Percentiles rank a stretch among this genome's conserved stretches.
Evolutionary conservation across 2,113 vertebrate genomes (phyloP).

Genomic region (Leucopsar rothschildi): DNA sequence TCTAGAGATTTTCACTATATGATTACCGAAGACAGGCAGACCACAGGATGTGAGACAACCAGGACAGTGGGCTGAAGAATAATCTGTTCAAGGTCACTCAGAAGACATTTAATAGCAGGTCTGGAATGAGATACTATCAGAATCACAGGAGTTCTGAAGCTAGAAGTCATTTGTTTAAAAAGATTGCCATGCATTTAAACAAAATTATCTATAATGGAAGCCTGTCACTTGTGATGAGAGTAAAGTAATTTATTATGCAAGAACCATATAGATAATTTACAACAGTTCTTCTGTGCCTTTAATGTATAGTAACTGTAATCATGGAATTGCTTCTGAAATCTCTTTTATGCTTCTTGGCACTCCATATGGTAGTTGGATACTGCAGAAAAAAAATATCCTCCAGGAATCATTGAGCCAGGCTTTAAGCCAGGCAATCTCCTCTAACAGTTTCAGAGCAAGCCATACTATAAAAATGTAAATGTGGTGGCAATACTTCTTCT

Average conservation of each 20-base stretch:
- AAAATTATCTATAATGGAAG: conserved; percentile 44
- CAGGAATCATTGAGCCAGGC: conserved; percentile 60
- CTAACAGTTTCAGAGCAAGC: conserved; percentile 63
- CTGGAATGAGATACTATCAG: background rate
- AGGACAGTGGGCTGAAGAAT: background rate
- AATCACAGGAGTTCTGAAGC: conserved; percentile 33
- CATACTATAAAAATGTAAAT: conserved; percentile 72
- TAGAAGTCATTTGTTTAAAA: conserved; percentile 59
- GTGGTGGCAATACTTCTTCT: conserved; percentile 37
- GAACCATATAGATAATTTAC: conserved; percentile 41
- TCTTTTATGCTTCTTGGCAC: conserved; percentile 52
- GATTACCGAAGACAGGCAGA: background rate
- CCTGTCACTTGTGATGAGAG: conserved; percentile 43
- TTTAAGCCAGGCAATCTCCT: conserved; percentile 66
- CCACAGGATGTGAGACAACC: background rate
- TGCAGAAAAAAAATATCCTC: conserved; percentile 41
- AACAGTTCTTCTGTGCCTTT: conserved; percentile 43
- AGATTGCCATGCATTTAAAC: conserved; percentile 44
- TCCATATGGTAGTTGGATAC: conserved; percentile 41
- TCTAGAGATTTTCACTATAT: background rate
- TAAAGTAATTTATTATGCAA: conserved; percentile 58
- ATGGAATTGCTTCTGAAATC: conserved; percentile 58
- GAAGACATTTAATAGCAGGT: background rate
- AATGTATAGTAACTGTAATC: conserved; percentile 51
- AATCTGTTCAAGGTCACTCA: background rate